Base-by-base conservation (phyloP, 2,113 vertebrate genomes). In the Upupa epops region DNA sequence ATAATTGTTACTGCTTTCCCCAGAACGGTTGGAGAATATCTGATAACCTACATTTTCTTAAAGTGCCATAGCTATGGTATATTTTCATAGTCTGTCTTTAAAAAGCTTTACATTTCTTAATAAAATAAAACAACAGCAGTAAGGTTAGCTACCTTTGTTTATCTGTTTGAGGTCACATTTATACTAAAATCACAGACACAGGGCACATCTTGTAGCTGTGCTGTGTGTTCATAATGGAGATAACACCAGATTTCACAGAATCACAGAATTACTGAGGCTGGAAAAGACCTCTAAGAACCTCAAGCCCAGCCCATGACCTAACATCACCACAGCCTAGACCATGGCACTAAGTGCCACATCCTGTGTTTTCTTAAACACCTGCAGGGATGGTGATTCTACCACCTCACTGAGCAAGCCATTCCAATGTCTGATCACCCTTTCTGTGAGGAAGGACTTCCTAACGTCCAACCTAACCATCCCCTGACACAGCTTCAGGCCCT, bases 1-100 rank as follows among this genome's bases (percentile, higher is more conserved):
- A 69, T 96, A 96, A 95, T 91, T 96, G 56, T 91, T 96, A 87
- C 36, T 66, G 61, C 90, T 96, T 96, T 89, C 46, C 70, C n/a
- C 51, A 91, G 83, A 83, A 71, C 34, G 20, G 52, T 15, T 92
- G 86, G 72, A 95, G 88, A 95, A 86, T 29, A 15, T 72, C 36
- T 40, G 52, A 90, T 60, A 91, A 72, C 45, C 81, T 52, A 40
- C 36, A 52, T 78, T 77, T 76, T 77, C 60, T 90, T 71, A 8
- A 82, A 87, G 34, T 48, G 48, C 89, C 59, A 14, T 86, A 83
- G n/a, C n/a, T 89, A 29, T 59, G 48, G 55, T 93, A n/a, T 36
- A 52, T 89, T 71, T 96, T 94, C 60, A 75, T 37, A 72, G 77
- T 46, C 52, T 87, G n/a, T 79, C 75, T 83, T 85, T 10, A 40